A percentile compares a stretch with the other conserved stretches of the same genome.
phyloP scores from a whole-genome alignment of 2,888 invertebrate species.

The Volucella bombylans region DNA sequence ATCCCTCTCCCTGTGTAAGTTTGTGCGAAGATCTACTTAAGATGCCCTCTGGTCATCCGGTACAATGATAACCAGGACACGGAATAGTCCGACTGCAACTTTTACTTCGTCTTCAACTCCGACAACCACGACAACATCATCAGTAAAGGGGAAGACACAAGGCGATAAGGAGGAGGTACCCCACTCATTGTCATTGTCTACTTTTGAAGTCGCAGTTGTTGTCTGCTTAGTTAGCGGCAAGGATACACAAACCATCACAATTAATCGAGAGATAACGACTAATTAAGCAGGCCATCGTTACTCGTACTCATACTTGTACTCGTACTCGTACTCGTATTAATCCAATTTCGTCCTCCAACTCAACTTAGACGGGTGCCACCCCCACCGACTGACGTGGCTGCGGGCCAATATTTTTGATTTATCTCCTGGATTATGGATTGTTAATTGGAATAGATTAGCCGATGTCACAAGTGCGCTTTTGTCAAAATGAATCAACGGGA shows the following conservation, averaged over 20 bases:
- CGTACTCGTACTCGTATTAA: conserved; percentile 10
- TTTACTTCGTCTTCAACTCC: too few species aligned
- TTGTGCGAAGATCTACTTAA: conserved; percentile 32
- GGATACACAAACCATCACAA: conserved; percentile 56
- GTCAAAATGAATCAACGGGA: conserved; percentile 17
- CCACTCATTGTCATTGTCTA: conserved; percentile 34
- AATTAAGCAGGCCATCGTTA: conserved; percentile 64
- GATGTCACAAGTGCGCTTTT: conserved; percentile 41
- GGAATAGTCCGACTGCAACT: too few species aligned
- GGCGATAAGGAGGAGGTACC: too few species aligned
- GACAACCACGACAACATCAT: too few species aligned
- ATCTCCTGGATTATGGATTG: conserved; percentile 67
- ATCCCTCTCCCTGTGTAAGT: background rate
- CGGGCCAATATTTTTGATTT: conserved; percentile 64
- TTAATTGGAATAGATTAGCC: conserved; percentile 58
- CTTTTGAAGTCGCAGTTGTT: conserved; percentile 36
- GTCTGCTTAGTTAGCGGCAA: conserved; percentile 20
- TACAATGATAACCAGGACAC: conserved; percentile 8
- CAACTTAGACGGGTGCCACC: background rate
- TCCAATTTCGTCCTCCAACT: conserved; percentile 52
- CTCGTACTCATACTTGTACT: too few species aligned
- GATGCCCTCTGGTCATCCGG: conserved; percentile 54
- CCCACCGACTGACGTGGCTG: conserved; percentile 11
- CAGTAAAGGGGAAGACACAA: too few species aligned
- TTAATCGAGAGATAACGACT: conserved; percentile 72